These are phyloP conservation scores for Dipodomys merriami DNA, from an alignment of 2,113 vertebrate species.

Conservation along the genomic window DNA sequence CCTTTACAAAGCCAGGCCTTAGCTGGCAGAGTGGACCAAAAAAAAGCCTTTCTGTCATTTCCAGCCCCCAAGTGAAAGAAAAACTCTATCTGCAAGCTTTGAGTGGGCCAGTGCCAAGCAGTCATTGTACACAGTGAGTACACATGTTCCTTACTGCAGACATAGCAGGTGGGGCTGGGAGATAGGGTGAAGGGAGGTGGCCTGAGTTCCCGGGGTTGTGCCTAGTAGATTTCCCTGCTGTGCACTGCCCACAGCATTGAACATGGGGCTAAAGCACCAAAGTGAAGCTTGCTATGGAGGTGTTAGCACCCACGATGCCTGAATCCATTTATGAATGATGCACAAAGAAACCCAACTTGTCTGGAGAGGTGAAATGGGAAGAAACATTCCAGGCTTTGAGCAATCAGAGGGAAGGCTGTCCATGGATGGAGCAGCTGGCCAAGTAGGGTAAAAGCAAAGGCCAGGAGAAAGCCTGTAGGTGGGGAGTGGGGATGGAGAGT, in stretches of 20 bases:
- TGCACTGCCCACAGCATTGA: not conserved
- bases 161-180: no score
- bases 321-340: not conserved
- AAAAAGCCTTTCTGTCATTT: no score
- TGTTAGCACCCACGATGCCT: not conserved
- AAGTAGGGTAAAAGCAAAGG: no score
- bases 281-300: not conserved
- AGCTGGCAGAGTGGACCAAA: not conserved
- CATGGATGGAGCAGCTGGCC: no score
- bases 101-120: no score
- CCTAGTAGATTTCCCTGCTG: not conserved
- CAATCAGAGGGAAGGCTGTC: not conserved
- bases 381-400: not conserved
- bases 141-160: fast-evolving
- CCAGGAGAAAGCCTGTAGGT: no score
- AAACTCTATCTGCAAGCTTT: not conserved
- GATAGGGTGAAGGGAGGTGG: no score
- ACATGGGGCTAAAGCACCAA: not conserved
- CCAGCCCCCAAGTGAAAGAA: not conserved
- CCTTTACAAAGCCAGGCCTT: no score
- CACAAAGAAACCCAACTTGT: not conserved
- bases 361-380: not conserved
- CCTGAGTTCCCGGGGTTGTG: not conserved
- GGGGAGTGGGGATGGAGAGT: not conserved
- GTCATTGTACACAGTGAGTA: no score